phyloP scores from a whole-genome alignment of 2,113 vertebrate genomes.

The Trogon surrucura region DNA sequence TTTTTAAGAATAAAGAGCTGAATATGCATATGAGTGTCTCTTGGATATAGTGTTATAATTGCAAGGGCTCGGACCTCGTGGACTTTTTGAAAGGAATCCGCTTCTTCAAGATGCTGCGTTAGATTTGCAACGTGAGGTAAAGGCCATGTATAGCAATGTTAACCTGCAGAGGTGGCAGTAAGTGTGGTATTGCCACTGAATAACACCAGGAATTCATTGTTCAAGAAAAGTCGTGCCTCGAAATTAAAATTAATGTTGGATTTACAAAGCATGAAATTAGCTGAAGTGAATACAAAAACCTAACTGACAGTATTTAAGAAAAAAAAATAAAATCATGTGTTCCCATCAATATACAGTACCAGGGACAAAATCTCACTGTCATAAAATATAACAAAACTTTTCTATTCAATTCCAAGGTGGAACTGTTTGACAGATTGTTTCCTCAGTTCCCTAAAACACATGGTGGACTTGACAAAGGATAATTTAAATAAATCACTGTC shows the following conservation, averaged over 20 bases:
- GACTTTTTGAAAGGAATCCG: neutral
- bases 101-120: neutral
- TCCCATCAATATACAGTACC: neutral
- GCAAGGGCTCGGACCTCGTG: neutral
- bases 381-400: neutral
- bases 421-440: neutral
- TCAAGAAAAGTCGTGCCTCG: neutral
- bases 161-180: neutral
- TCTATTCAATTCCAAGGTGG: neutral
- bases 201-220: neutral
- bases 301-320: neutral
- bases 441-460: neutral
- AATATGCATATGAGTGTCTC: neutral
- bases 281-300: neutral
- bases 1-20: neutral
- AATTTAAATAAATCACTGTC: neutral
- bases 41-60: neutral
- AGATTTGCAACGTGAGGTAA: neutral
- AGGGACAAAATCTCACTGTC: neutral
- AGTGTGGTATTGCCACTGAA: neutral
- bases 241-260: neutral
- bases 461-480: neutral
- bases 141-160: neutral
- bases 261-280: neutral
- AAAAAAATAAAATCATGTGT: neutral